These are phyloP conservation scores for Trypoxylon attenuatum DNA, from an alignment of 2,888 invertebrate genomes.

Conservation along the genomic window DNA sequence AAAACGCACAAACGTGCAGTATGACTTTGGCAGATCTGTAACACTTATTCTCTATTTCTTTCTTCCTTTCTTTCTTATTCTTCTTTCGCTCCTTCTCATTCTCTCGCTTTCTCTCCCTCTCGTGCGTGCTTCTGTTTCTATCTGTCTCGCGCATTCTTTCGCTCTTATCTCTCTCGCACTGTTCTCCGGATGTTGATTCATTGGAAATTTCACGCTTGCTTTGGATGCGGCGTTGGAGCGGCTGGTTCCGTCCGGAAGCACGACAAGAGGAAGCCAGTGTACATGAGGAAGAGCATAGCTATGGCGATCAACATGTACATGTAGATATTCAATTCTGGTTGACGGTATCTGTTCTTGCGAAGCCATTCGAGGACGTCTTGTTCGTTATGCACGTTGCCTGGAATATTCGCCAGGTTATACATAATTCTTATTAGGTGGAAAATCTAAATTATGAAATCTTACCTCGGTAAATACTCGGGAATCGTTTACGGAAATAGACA, in stretches of 20 bases:
- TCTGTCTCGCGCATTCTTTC: slow-evolving; percentile 2
- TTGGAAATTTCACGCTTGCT: slow-evolving; percentile 78
- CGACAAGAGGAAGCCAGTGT: slow-evolving; percentile 92
- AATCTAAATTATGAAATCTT: slow-evolving; percentile 38
- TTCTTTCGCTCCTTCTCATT: slow-evolving; percentile 10
- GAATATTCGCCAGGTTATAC: slow-evolving; percentile 18
- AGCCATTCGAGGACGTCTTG: slow-evolving; percentile 94
- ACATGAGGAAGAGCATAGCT: slow-evolving; percentile 89
- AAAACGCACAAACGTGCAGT: slow-evolving; percentile 32
- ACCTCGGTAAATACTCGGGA: slow-evolving; percentile 95
- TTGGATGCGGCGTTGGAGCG: slow-evolving; percentile 79
- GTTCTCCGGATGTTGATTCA: background rate
- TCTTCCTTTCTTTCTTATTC: slow-evolving; percentile 6
- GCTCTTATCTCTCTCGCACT: background rate
- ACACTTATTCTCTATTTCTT: background rate
- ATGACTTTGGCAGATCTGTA: slow-evolving; percentile 23
- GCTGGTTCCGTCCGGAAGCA: slow-evolving; percentile 88
- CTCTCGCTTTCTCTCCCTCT: slow-evolving; percentile 5
- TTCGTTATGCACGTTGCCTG: slow-evolving; percentile 89
- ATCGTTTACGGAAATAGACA: slow-evolving; percentile 92
- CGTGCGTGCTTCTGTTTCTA: slow-evolving; percentile 1
- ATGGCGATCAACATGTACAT: slow-evolving; percentile 94
- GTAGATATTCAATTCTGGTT: slow-evolving; percentile 93
- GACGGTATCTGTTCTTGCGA: slow-evolving; percentile 93
- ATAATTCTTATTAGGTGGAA: background rate